phyloP scores from a whole-genome alignment of 1,140 invertebrate species.

The Drosophila subpulchrella region DNA sequence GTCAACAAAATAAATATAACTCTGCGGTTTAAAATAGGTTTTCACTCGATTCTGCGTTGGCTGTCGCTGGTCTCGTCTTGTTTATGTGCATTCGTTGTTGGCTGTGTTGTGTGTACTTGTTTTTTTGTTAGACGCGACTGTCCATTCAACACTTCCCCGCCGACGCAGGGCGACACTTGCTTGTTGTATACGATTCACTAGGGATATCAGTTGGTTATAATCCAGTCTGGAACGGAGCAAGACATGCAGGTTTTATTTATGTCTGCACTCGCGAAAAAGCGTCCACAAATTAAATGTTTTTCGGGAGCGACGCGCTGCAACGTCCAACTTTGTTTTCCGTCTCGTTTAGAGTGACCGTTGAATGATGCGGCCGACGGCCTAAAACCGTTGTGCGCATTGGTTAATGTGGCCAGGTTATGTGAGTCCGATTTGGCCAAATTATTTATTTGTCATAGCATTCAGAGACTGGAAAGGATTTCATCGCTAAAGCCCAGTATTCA shows the following conservation, averaged over 20 bases:
- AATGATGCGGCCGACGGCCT: no score
- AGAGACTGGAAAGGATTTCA: no score
- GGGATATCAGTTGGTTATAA: slow-evolving; percentile 3
- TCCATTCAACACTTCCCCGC: slow-evolving; percentile 48
- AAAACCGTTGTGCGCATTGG: no score
- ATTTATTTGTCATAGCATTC: no score
- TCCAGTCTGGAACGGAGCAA: slow-evolving; percentile 22
- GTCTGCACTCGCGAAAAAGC: slow-evolving; percentile 61
- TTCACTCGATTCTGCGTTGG: slow-evolving; percentile 52
- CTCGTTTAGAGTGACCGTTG: slow-evolving; percentile 38
- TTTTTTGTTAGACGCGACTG: slow-evolving; percentile 60
- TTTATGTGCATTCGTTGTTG: slow-evolving; percentile 38
- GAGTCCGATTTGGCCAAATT: no score
- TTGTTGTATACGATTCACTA: slow-evolving; percentile 5
- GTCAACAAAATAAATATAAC: slow-evolving; percentile 39
- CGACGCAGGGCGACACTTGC: slow-evolving; percentile 27
- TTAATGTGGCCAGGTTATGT: no score
- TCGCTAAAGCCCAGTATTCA: no score
- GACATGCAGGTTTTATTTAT: slow-evolving; percentile 33
- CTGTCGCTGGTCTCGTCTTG: slow-evolving; percentile 31
- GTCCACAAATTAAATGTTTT: slow-evolving; percentile 43
- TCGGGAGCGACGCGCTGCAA: slow-evolving; percentile 49
- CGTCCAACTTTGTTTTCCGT: slow-evolving; percentile 34
- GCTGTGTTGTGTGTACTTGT: slow-evolving; percentile 37
- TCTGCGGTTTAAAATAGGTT: slow-evolving; percentile 56